Evolutionary conservation across 2,888 invertebrate species (phyloP), one percentile per base, ranked within the genome.

Genomic region (Latheticus oryzae): DNA sequence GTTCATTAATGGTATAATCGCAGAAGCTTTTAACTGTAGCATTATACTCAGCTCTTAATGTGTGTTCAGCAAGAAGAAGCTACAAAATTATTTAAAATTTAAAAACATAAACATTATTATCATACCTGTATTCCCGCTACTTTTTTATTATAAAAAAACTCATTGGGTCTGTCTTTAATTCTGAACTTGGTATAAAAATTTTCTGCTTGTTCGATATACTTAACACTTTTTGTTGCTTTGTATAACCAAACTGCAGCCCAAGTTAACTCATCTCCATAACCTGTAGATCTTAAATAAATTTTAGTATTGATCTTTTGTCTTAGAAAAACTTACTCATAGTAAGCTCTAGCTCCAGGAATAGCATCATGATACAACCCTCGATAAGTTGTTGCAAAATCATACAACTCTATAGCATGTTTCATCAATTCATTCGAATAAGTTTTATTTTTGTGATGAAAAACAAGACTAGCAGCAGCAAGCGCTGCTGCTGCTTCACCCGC

Each of bases 401-500:
- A 84, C 19, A 85, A 73, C 62, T 83, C 76, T 26, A 72, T 76
- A 1, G 84, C 79, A 66, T 84, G 84, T n/a, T 66, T 68, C 9
- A 83, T 65, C 32, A 81, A 77, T 24, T 71, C 57, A 7, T 70
- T 70, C 0, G 83, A 77, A 65, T 84, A 84, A 0, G 68, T 71
- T 1, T 72, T 62, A 58, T 84, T 76, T 7, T 76, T 66, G 24
- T 73, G 70, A 5, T 73, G 76, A 57, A 84, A 85, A 1, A 82
- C 78, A 7, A 84, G 69, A 48, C 81, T 82, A 1, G 82, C 78
- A 0, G 84, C 82, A 1, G 85, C 83, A 40, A 86, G 73, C 2
- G 85, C 83, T 0, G 85, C 85, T 0, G 85, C 82, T 0, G 83
- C 82, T 69, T 86, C 85, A 0, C 82, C 85, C 1, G 85, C 85